phyloP scores from a whole-genome alignment of 2,888 invertebrate genomes.

The Dione vanillae region DNA sequence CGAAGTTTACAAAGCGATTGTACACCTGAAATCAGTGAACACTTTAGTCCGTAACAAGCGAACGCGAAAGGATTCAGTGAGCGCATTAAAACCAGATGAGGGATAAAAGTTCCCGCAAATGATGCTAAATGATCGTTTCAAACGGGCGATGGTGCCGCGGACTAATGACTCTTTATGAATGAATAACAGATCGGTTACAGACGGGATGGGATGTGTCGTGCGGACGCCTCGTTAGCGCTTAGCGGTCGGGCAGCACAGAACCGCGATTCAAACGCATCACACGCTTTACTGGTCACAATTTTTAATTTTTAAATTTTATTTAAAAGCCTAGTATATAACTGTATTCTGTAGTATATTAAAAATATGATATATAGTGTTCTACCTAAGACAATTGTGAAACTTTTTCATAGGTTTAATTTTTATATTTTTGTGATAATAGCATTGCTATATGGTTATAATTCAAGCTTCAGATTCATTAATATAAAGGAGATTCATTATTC shows the following conservation, averaged over 20 bases:
- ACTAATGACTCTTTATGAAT: slow-evolving; percentile 53
- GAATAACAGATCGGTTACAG: slow-evolving; percentile 57
- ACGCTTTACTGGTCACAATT: background rate
- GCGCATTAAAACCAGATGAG: slow-evolving; percentile 78
- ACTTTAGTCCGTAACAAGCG: slow-evolving; percentile 67
- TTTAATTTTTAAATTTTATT: background rate
- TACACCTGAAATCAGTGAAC: slow-evolving; percentile 61
- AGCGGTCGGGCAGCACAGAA: slow-evolving; percentile 42
- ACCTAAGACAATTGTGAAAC: background rate
- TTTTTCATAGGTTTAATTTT: background rate
- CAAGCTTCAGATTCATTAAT: background rate
- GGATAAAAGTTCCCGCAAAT: slow-evolving; percentile 78
- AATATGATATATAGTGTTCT: too few species aligned
- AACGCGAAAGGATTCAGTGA: slow-evolving; percentile 71
- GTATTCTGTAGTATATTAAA: too few species aligned
- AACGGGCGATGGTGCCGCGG: slow-evolving; percentile 59
- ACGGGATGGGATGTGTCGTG: slow-evolving; percentile 51
- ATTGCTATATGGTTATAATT: background rate
- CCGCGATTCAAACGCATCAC: slow-evolving; percentile 34
- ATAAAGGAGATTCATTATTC: background rate
- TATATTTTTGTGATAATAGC: background rate
- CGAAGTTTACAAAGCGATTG: slow-evolving; percentile 30
- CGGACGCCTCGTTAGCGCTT: slow-evolving; percentile 54
- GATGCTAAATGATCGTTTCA: slow-evolving; percentile 72
- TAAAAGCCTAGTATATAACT: background rate